A percentile compares a stretch with the other conserved stretches of the same genome.
phyloP scores from a whole-genome alignment of 1,140 invertebrate genomes.

The Brachionus rotundiformis region DNA sequence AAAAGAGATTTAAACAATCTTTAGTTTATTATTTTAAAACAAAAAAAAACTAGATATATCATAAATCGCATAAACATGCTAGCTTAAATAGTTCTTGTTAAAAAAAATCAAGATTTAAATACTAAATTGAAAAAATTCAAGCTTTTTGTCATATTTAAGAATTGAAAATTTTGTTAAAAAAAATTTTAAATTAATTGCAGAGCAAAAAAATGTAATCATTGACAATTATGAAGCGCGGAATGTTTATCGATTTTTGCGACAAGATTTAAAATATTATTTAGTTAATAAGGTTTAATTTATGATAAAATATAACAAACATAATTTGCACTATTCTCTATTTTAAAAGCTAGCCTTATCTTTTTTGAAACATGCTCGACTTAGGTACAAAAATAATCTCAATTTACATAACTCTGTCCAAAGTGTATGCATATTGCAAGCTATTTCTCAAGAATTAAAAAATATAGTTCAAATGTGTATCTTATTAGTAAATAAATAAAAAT shows the following conservation, averaged over 20 bases:
- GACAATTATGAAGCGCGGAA: neutral
- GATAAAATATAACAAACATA: slow-evolving; percentile 27
- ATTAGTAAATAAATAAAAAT: slow-evolving; percentile 2
- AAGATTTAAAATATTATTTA: neutral
- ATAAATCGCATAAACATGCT: slow-evolving; percentile 25
- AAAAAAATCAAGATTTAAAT: neutral
- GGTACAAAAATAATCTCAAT: neutral
- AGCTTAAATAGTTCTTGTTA: neutral
- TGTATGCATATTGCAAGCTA: slow-evolving; percentile 2
- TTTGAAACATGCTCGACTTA: neutral
- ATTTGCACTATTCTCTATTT: neutral
- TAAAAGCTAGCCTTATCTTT: neutral
- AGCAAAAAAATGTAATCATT: neutral
- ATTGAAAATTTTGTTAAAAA: neutral
- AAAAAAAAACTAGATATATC: slow-evolving; percentile 17
- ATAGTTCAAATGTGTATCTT: neutral
- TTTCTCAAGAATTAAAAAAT: neutral
- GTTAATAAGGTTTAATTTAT: neutral
- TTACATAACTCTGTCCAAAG: slow-evolving; percentile 40
- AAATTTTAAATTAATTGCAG: neutral
- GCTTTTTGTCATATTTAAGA: neutral
- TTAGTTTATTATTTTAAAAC: neutral
- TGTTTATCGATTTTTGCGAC: slow-evolving; percentile 25
- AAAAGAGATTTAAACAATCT: neutral
- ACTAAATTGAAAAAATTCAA: neutral